Conservation (phyloP, 1,140 invertebrate species). For the Drosophila bocqueti region DNA sequence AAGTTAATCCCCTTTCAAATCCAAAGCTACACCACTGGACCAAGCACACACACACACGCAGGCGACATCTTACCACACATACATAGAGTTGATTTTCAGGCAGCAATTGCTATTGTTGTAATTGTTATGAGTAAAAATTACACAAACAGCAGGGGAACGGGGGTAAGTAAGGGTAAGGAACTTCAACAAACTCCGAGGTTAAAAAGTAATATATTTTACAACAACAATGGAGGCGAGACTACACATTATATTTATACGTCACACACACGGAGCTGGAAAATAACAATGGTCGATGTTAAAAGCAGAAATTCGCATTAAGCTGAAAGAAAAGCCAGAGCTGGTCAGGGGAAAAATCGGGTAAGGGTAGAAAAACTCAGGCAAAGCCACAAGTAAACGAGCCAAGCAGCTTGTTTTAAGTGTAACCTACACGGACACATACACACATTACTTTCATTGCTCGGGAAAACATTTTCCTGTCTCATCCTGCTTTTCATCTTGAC, state of each 20-base stretch:
- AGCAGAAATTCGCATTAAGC: constrained; percentile 81
- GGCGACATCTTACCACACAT: not conserved
- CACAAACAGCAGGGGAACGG: constrained; percentile 18
- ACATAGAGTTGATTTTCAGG: constrained; percentile 66
- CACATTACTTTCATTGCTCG: constrained; percentile 14
- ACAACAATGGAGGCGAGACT: constrained; percentile 70
- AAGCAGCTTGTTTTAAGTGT: constrained; percentile 78
- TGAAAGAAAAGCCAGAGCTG: constrained; percentile 73
- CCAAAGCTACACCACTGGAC: constrained; percentile 19
- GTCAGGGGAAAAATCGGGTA: constrained; percentile 20
- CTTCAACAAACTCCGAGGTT: constrained; percentile 42
- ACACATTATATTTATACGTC: constrained; percentile 79
- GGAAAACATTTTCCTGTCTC: constrained; percentile 18
- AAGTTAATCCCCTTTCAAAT: constrained; percentile 33
- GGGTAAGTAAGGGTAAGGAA: not conserved
- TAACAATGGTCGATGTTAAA: constrained; percentile 75
- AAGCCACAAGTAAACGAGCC: constrained; percentile 79
- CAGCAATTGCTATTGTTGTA: constrained; percentile 71
- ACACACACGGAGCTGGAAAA: constrained; percentile 24
- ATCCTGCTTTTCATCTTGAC: constrained; percentile 59
- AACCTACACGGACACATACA: constrained; percentile 20
- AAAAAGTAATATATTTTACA: constrained; percentile 81
- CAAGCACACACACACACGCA: constrained; percentile 1
- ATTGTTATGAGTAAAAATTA: constrained; percentile 79
- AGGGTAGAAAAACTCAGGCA: constrained; percentile 1